Conservation (phyloP, 2,888 invertebrate genomes). For the Eubasilissa splendida region DNA sequence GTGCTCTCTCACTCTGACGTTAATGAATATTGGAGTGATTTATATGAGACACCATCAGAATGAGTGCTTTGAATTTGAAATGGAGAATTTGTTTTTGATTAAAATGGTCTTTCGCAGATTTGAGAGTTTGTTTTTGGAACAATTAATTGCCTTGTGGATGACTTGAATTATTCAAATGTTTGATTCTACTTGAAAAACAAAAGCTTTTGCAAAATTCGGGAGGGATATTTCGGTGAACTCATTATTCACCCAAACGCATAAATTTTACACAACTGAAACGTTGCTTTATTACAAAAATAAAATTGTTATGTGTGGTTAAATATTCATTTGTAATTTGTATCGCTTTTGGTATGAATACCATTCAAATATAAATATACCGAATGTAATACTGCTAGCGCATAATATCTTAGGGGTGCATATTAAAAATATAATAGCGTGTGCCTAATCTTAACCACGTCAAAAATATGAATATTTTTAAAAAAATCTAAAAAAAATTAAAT, state of each 20-base stretch:
- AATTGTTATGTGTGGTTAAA: not conserved
- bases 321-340: too few relatives aligned
- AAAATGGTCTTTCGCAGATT: constrained; percentile 17
- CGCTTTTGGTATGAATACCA: too few relatives aligned
- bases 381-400: too few relatives aligned
- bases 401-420: too few relatives aligned
- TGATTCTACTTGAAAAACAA: not conserved
- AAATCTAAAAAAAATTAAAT: too few relatives aligned
- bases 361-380: too few relatives aligned
- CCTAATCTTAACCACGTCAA: too few relatives aligned
- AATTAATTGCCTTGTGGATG: constrained; percentile 31
- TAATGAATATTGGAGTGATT: constrained; percentile 38
- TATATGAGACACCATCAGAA: constrained; percentile 33
- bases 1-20: constrained; percentile 5
- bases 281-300: not conserved
- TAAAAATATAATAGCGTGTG: too few relatives aligned
- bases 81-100: constrained; percentile 27
- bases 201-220: too few relatives aligned
- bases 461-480: too few relatives aligned
- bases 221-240: too few relatives aligned
- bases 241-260: too few relatives aligned
- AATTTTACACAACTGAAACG: not conserved
- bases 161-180: constrained; percentile 5
- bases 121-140: constrained; percentile 10
- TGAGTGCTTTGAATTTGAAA: constrained; percentile 17